Base-by-base conservation (phyloP, 2,797 vertebrate species). In the Spea hammondii region DNA sequence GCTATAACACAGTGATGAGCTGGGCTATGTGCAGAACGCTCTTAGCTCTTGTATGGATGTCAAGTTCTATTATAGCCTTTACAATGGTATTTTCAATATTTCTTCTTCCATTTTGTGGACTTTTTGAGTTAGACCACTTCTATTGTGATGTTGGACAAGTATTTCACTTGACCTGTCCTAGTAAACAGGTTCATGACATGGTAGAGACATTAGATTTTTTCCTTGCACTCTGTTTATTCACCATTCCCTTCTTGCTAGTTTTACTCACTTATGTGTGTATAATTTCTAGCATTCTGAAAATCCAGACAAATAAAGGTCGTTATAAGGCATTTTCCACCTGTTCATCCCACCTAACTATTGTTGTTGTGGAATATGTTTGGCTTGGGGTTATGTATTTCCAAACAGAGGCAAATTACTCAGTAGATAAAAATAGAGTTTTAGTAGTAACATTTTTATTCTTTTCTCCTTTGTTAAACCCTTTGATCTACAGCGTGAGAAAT, bases 401-500 rank as follows among this genome's bases (percentile, higher is more conserved):
- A 4, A 86, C 86, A 45, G 78, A 13, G 13, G 64, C 75, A 72
- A 84, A 49, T 69, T 85, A 85, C 17, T 49, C 77, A 11, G 68
- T 85, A 17, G 76, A 79, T 67, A 83, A 79, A 50, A 86, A 88
- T 9, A 84, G 82, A n/a, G 51, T 89, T 49, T 14, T 89, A 47
- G 86, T 86, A 0, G 68, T 87, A 32, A 76, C 84, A 0, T 89
- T 88, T 74, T 86, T 71, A 2, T 53, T 85, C 59, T 84, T 82
- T 60, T 87, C 85, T 2, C 88, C 87, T 2, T 49, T 89, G 12
- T 80, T 89, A 73, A 89, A 88, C 47, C 87, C 88, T 1, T 65
- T 89, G n/a, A 86, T 88, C 59, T 90, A 88, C 6, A 87, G 83
- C 4, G 70, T 88, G 67, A 88, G 86, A 55, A 89, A 86, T 32